phyloP scores from a whole-genome alignment of 2,888 invertebrate species.

The Endomychus coccineus region DNA sequence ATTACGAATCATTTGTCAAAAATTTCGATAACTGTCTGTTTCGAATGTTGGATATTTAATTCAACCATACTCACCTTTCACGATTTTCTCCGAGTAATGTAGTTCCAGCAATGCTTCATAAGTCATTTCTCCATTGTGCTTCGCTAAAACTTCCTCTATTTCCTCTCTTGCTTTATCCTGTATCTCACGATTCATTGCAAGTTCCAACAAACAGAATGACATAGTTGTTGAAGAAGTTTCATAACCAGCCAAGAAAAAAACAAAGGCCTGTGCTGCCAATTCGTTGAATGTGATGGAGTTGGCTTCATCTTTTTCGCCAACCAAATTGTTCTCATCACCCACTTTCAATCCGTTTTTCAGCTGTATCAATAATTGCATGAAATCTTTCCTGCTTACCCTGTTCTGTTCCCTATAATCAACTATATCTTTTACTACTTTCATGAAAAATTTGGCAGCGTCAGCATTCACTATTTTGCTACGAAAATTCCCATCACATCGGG shows the following conservation, averaged over 20 bases:
- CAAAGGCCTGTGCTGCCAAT: conserved; percentile 42
- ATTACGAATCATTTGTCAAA: no score
- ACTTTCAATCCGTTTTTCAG: no score
- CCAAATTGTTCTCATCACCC: conserved; percentile 1
- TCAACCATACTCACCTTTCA: conserved; percentile 15
- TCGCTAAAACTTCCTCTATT: conserved; percentile 17
- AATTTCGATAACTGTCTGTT: no score
- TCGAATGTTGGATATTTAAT: no score
- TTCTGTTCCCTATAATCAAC: no score
- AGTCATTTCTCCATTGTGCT: conserved; percentile 21
- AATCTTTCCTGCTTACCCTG: no score
- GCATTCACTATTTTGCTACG: no score
- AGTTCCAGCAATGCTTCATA: conserved; percentile 26
- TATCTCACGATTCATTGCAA: conserved; percentile 39
- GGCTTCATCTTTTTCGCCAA: conserved; percentile 8
- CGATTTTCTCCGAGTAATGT: conserved; percentile 18
- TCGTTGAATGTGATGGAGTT: conserved; percentile 22
- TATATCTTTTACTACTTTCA: no score
- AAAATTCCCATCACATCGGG: no score
- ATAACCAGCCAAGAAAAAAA: conserved; percentile 49
- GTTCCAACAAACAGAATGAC: conserved; percentile 42
- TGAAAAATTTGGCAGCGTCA: no score
- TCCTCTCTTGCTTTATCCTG: conserved; percentile 37
- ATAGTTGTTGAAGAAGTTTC: conserved; percentile 47
- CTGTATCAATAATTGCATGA: no score